phyloP scores from a whole-genome alignment of 2,113 vertebrate species.

The Amphiprion percula region DNA sequence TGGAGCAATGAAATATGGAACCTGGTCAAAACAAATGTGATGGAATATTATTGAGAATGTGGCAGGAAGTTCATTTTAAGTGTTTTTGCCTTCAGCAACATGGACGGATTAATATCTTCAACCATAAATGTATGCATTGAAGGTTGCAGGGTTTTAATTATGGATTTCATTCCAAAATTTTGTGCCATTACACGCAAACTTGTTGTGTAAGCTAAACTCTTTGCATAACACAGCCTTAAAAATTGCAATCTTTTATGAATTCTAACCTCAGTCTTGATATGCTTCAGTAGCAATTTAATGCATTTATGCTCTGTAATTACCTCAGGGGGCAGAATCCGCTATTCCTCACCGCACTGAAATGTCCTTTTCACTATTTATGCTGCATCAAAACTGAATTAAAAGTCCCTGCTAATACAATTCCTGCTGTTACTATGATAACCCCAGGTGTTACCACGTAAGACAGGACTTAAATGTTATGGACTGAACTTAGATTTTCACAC shows the following conservation, averaged over 20 bases:
- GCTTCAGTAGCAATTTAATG: background rate
- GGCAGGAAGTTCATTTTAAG: background rate
- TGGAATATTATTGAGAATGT: background rate
- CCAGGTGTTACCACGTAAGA: background rate
- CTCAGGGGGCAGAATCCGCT: too few species aligned
- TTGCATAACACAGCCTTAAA: too few species aligned
- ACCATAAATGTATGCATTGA: background rate
- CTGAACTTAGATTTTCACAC: background rate
- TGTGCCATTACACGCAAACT: background rate
- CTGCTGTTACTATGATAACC: background rate
- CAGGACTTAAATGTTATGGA: background rate
- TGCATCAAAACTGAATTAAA: too few species aligned
- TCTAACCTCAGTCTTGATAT: background rate
- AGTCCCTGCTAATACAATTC: background rate
- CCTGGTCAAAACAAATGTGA: slow-evolving; percentile 67
- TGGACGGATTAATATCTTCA: slow-evolving; percentile 13
- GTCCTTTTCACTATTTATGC: too few species aligned
- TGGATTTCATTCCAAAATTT: slow-evolving; percentile 56
- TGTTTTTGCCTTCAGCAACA: background rate
- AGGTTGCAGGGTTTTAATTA: slow-evolving; percentile 10
- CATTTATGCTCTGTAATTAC: background rate
- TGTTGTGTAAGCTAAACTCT: background rate
- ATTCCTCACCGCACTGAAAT: too few species aligned
- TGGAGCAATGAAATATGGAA: slow-evolving; percentile 90
- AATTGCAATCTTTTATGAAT: too few species aligned